Evolutionary conservation across 2,888 invertebrate species (phyloP).

Genomic region (Syrphus vitripennis): DNA sequence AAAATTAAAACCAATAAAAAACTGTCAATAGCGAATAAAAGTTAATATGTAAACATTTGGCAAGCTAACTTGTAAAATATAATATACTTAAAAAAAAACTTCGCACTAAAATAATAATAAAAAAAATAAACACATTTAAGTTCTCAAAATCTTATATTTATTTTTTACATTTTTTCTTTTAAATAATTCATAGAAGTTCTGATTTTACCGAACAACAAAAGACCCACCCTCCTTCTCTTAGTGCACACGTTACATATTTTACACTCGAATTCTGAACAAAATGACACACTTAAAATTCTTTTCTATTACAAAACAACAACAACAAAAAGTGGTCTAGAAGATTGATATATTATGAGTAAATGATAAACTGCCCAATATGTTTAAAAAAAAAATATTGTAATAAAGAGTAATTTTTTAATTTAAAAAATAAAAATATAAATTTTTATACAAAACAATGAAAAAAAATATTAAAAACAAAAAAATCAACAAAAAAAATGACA

Average conservation of each 20-base stretch:
- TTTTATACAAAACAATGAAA: conserved; percentile 67
- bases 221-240: conserved; percentile 66
- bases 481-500: conserved; percentile 49
- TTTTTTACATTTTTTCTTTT: neutral
- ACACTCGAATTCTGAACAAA: conserved; percentile 62
- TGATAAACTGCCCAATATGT: conserved; percentile 69
- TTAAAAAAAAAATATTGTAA: conserved; percentile 61
- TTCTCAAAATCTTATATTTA: conserved; percentile 29
- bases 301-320: conserved; percentile 62
- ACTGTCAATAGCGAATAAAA: conserved; percentile 57
- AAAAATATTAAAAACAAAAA: conserved; percentile 37
- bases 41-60: conserved; percentile 49
- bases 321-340: conserved; percentile 54
- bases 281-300: conserved; percentile 49
- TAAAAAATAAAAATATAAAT: conserved; percentile 52
- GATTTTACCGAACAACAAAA: conserved; percentile 55
- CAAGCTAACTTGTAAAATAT: conserved; percentile 54
- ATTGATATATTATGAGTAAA: conserved; percentile 56
- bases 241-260: conserved; percentile 70
- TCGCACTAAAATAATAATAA: conserved; percentile 41
- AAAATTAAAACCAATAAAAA: conserved; percentile 53
- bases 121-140: conserved; percentile 37
- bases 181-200: conserved; percentile 48
- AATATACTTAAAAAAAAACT: conserved; percentile 40
- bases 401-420: conserved; percentile 62